Evolutionary conservation across 2,113 vertebrate species (phyloP).

Genomic region (Eclectus roratus): DNA sequence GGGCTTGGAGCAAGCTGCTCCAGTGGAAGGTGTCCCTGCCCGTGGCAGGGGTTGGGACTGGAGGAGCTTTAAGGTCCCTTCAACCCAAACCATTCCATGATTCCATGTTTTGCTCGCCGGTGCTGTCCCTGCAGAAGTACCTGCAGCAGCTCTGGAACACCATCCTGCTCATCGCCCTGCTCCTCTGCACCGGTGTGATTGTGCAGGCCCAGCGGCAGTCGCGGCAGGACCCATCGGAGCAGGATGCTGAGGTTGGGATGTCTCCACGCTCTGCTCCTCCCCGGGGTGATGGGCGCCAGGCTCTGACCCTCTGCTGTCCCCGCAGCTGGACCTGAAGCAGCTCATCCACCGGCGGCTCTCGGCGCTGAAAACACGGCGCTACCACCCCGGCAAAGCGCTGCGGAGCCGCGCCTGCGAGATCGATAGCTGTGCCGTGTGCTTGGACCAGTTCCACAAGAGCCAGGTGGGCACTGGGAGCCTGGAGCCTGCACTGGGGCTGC

Average conservation of each 20-base stretch:
- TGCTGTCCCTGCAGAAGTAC: slow-evolving; percentile 79
- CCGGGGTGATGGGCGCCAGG: accelerated
- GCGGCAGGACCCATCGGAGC: slow-evolving; percentile 70
- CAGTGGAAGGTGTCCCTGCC: not conserved
- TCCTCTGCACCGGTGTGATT: slow-evolving; percentile 89
- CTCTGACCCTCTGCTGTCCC: not conserved
- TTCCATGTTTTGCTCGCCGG: accelerated
- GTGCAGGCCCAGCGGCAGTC: slow-evolving; percentile 91
- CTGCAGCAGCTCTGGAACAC: slow-evolving; percentile 96
- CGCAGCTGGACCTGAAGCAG: slow-evolving; percentile 83
- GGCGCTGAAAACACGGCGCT: slow-evolving; percentile 83
- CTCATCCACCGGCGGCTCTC: slow-evolving; percentile 80
- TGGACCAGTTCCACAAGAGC: slow-evolving; percentile 90
- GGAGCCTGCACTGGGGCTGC: not conserved
- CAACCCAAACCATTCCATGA: not conserved
- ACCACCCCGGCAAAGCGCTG: slow-evolving; percentile 72
- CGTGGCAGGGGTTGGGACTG: accelerated
- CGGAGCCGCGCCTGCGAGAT: slow-evolving; percentile 65
- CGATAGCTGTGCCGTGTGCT: slow-evolving; percentile 88
- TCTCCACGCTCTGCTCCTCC: accelerated
- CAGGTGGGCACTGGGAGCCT: slow-evolving; percentile 75
- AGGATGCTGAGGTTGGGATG: slow-evolving; percentile 75
- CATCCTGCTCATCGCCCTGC: slow-evolving; percentile 87
- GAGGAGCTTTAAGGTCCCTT: not conserved
- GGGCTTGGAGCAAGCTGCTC: not conserved